Conservation (phyloP, 2,113 vertebrate species). For the Melozone crissalis region DNA sequence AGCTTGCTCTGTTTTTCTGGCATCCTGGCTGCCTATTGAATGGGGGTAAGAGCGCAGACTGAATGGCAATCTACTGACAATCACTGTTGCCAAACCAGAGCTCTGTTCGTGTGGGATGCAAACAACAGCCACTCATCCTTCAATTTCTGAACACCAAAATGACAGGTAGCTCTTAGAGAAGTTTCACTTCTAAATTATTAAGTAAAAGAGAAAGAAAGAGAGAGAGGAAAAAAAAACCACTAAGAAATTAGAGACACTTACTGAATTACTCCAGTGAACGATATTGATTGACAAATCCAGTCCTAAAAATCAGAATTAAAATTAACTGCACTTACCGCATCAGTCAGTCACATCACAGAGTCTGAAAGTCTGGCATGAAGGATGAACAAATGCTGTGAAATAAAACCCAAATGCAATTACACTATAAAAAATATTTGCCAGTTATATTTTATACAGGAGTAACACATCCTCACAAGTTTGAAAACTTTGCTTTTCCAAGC, state of each 20-base stretch:
- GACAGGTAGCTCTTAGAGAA: neutral
- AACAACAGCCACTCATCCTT: neutral
- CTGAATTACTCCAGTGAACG: constrained; percentile 42
- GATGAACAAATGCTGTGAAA: constrained; percentile 54
- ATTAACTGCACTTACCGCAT: constrained; percentile 69
- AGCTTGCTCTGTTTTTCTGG: neutral
- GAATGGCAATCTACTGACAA: neutral
- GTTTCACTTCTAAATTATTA: neutral
- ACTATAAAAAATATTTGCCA: constrained; percentile 71
- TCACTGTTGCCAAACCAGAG: neutral
- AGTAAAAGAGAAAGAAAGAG: neutral
- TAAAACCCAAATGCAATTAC: constrained; percentile 59
- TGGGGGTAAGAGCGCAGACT: neutral
- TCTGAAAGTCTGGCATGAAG: constrained; percentile 56
- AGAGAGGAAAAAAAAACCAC: neutral
- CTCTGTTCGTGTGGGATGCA: neutral
- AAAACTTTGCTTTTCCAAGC: neutral
- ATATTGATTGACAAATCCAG: constrained; percentile 70
- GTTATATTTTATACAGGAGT: constrained; percentile 54
- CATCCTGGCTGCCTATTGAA: neutral
- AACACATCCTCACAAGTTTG: constrained; percentile 12
- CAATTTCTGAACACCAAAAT: neutral
- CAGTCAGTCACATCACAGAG: constrained; percentile 66
- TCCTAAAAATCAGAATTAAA: constrained; percentile 66
- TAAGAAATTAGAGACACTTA: constrained; percentile 51